These are phyloP conservation scores for Aleiodes testaceus DNA, from an alignment of 2,888 invertebrate genomes.

Conservation along the genomic window DNA sequence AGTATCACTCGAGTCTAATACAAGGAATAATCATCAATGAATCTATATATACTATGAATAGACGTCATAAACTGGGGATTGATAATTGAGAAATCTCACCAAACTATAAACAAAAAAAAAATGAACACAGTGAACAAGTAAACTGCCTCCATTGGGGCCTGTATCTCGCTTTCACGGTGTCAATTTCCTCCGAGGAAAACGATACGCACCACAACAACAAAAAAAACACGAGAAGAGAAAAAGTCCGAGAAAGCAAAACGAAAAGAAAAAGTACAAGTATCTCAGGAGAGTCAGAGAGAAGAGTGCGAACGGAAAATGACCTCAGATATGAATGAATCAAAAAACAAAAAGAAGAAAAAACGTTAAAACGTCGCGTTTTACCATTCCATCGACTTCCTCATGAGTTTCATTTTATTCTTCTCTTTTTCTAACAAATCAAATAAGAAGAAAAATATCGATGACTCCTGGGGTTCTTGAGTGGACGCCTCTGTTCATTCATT, in stretches of 20 bases:
- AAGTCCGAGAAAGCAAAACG: slow-evolving; percentile 9
- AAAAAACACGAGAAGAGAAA: slow-evolving; percentile 9
- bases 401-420: not conserved
- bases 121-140: slow-evolving; percentile 2
- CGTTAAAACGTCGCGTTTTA: slow-evolving; percentile 55
- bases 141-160: not conserved
- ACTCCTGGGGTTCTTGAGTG: slow-evolving; percentile 11
- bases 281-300: not conserved
- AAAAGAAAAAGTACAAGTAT: not conserved
- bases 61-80: no score
- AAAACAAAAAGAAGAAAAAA: slow-evolving; percentile 55
- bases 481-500: slow-evolving; percentile 12
- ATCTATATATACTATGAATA: no score
- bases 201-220: not conserved
- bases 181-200: slow-evolving; percentile 1
- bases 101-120: not conserved
- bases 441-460: not conserved
- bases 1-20: no score
- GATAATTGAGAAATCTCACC: not conserved
- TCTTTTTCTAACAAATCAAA: not conserved
- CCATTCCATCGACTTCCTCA: not conserved
- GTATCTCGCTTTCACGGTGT: slow-evolving; percentile 7
- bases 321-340: slow-evolving; percentile 25
- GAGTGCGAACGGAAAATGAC: not conserved
- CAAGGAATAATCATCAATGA: no score